Evolutionary conservation across 2,113 vertebrate genomes (phyloP), one percentile per base, ranked within the genome.

Genomic region (Pygoscelis antarcticus): DNA sequence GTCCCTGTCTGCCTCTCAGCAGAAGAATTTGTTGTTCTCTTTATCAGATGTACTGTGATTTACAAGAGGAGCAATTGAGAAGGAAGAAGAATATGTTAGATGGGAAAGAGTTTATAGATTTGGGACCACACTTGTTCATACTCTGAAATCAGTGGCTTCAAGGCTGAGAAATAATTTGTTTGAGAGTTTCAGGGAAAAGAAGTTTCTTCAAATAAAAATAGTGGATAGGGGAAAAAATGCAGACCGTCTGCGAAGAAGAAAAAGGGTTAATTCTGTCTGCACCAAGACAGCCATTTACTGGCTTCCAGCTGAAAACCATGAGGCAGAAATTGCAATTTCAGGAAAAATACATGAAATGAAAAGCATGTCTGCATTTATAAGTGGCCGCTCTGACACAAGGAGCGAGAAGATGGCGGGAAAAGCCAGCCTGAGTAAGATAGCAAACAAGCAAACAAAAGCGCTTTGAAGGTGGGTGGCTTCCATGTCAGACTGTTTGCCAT

Each of bases 391-490:
- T 5, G 10, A 58, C 78, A 64, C 25, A 29, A 57, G 72, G 86
- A 96, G 85, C 1, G 16, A 89, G 91, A 84, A 95, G 60, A 94
- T 82, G 94, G 61, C 0, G 25, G 30, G 44, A 80, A 66, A 90
- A 95, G 52, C 52, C 70, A 32, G 52, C 11, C 83, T 2, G 78
- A 87, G 88, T 52, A 79, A 88, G 87, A 96, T 93, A 91, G 69
- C 72, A 87, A 96, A 34, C 46, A 87, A 96, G 30, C 46, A 68
- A 82, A 46, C 91, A 97, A 57, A 95, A 96, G 95, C 42, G 14
- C 96, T 96, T 97, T 97, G 95, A 98, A 96, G 95, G 95, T 97
- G 96, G 91, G 94, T 96, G 95, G 97, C 81, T 97, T 95, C 91
- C 97, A 97, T 92, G 96, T 92, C 96, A 49, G 54, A 94, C 96